Conservation (phyloP, 1,140 invertebrate genomes). For the Physella acuta region DNA sequence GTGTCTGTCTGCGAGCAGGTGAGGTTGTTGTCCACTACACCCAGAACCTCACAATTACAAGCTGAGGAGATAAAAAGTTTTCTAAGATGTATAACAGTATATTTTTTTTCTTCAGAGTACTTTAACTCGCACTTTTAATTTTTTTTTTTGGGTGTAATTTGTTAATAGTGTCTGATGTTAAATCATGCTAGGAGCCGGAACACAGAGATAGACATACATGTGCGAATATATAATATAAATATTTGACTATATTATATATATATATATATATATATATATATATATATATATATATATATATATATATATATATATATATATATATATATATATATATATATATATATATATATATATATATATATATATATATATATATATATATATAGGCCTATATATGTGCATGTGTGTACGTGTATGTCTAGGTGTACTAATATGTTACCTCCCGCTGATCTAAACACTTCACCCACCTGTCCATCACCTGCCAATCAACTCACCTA, state of each 20-base stretch:
- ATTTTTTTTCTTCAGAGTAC: too few species aligned
- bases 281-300: background rate
- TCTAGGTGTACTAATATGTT: too few species aligned
- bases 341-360: background rate
- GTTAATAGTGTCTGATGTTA: too few species aligned
- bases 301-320: background rate
- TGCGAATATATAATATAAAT: too few species aligned
- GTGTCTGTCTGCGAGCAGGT: background rate
- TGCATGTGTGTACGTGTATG: background rate
- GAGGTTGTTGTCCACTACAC: background rate
- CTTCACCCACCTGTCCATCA: background rate
- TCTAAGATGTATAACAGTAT: too few species aligned
- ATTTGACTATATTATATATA: too few species aligned
- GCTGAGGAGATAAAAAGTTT: too few species aligned
- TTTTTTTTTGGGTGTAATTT: too few species aligned
- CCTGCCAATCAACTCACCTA: background rate
- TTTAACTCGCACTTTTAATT: too few species aligned
- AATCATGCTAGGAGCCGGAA: too few species aligned
- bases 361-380: conserved; percentile 5
- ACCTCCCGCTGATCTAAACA: too few species aligned
- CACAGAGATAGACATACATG: too few species aligned
- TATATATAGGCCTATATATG: background rate
- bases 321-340: background rate
- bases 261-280: background rate
- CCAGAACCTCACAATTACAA: conserved; percentile 22